Percentiles rank a stretch among this genome's conserved stretches.
Conservation (phyloP, 2,888 invertebrate species). For the Cheilosia variabilis region DNA sequence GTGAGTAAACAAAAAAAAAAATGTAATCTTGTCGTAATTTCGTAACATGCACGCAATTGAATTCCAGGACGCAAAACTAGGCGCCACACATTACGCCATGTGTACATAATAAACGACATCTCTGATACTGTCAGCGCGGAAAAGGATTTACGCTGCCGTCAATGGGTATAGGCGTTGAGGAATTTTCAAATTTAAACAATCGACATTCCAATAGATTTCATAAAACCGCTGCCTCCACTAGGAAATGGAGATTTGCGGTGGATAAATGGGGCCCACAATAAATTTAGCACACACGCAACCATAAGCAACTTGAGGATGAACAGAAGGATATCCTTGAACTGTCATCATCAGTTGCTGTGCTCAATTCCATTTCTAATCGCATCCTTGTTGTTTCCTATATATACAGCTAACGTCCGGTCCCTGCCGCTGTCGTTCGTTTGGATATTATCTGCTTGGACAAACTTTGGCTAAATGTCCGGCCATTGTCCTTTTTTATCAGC, state of each 20-base stretch:
- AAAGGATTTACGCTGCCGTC: conserved; percentile 32
- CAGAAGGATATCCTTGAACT: conserved; percentile 40
- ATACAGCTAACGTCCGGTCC: conserved; percentile 12
- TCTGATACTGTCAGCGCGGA: conserved; percentile 11
- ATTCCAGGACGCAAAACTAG: conserved; percentile 64
- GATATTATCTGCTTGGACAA: conserved; percentile 40
- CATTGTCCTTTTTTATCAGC: conserved; percentile 70
- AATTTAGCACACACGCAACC: background rate
- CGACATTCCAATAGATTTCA: conserved; percentile 65
- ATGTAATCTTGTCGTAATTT: conserved; percentile 71
- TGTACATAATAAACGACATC: conserved; percentile 18
- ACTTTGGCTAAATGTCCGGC: conserved; percentile 59
- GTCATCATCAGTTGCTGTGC: conserved; percentile 46
- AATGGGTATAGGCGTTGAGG: conserved; percentile 35
- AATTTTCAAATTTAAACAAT: conserved; percentile 68
- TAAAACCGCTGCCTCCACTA: conserved; percentile 39
- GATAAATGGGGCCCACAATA: background rate
- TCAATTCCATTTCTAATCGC: conserved; percentile 61
- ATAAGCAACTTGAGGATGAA: background rate
- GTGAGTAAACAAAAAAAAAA: conserved; percentile 19
- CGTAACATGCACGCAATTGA: conserved; percentile 74
- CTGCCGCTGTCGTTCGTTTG: conserved; percentile 41
- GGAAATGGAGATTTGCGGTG: conserved; percentile 27
- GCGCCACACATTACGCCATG: conserved; percentile 61
- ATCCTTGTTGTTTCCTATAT: conserved; percentile 45